These are phyloP conservation scores for Lathamus discolor DNA, from an alignment of 2,113 vertebrate genomes.

Conservation along the genomic window DNA sequence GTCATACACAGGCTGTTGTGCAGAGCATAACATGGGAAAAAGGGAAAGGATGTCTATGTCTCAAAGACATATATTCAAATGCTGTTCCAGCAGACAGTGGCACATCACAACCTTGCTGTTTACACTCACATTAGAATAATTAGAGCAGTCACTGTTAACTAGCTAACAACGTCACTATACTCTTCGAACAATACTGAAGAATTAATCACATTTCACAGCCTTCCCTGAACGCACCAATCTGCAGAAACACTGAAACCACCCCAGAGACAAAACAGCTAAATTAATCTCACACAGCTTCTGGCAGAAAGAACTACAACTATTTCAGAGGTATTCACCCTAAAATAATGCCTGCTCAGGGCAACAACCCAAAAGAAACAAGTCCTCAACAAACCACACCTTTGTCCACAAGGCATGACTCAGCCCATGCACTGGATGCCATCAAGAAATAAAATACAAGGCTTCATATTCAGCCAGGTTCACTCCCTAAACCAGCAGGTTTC, in stretches of 20 bases:
- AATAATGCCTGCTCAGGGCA: not conserved
- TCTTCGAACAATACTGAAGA: constrained; percentile 10
- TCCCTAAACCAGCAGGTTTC: not conserved
- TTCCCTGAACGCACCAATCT: not conserved
- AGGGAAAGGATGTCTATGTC: not conserved
- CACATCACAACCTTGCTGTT: constrained; percentile 9
- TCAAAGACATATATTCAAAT: not conserved
- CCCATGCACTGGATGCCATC: not conserved
- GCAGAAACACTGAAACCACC: not conserved
- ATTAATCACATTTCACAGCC: not conserved
- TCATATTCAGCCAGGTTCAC: not conserved
- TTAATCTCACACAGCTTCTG: not conserved
- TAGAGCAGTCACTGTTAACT: constrained; percentile 42
- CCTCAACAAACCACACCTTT: constrained; percentile 26
- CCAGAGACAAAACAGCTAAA: not conserved
- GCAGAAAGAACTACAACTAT: not conserved
- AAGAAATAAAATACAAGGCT: not conserved
- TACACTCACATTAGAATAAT: constrained; percentile 30
- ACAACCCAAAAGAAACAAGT: constrained; percentile 17
- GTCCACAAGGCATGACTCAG: constrained; percentile 19
- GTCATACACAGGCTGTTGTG: not conserved
- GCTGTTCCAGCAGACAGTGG: not conserved
- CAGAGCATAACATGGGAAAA: not conserved
- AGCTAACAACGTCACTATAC: not conserved
- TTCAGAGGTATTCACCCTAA: not conserved